Percentiles rank a stretch among this genome's conserved stretches.
Conservation (phyloP, 1,140 invertebrate genomes). For the Diorhabda elongata region DNA sequence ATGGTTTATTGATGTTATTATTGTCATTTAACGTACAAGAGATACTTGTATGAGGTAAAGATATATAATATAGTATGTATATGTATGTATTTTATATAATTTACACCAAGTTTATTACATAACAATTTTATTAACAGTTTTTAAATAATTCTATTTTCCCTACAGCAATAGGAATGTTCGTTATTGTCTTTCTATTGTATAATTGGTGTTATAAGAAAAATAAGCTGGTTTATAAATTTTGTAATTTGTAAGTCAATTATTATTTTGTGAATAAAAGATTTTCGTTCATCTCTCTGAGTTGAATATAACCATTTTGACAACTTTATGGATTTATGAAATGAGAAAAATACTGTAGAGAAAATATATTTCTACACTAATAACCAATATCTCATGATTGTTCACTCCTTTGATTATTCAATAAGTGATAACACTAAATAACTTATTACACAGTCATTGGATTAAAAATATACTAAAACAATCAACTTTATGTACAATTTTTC, state of each 20-base stretch:
- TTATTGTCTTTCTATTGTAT: no score
- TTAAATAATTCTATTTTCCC: background rate
- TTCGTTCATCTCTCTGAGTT: no score
- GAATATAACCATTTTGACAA: no score
- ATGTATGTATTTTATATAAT: background rate
- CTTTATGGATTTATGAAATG: no score
- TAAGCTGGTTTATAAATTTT: no score
- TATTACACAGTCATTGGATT: constrained; percentile 1
- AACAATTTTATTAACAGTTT: constrained; percentile 1
- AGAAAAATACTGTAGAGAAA: background rate
- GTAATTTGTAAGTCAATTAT: no score
- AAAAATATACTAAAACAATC: background rate
- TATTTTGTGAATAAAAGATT: no score
- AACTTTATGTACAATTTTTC: background rate
- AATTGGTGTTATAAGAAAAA: no score
- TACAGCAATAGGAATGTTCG: background rate
- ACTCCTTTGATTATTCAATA: constrained; percentile 1
- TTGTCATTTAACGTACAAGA: constrained; percentile 2
- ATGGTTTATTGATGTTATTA: background rate
- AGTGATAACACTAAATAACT: constrained; percentile 2
- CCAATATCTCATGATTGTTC: constrained; percentile 2
- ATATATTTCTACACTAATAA: background rate
- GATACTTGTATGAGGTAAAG: background rate
- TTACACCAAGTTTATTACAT: constrained; percentile 3
- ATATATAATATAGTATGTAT: background rate